These are phyloP conservation scores for Torymus auratus DNA, from an alignment of 2,888 invertebrate species.

Conservation along the genomic window DNA sequence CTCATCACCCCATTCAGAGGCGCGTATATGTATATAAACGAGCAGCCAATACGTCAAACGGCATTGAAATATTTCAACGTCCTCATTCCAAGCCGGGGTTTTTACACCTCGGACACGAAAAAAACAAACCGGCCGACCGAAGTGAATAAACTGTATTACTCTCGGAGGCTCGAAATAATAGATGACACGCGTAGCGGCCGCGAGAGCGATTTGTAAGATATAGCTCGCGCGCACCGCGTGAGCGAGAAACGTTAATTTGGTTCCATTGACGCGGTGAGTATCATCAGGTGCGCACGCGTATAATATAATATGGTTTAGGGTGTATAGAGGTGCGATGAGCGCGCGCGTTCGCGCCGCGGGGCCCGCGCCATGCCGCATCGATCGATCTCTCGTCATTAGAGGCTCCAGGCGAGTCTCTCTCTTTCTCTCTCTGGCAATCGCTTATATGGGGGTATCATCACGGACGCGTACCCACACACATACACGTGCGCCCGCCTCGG, in stretches of 20 bases:
- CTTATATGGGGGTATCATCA: not conserved
- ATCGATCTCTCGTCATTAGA: conserved; percentile 48
- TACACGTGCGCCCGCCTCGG: not conserved
- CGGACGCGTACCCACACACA: not conserved
- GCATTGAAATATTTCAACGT: not conserved
- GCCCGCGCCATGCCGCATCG: not conserved
- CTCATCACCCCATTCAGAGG: no score
- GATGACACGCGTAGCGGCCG: conserved; percentile 27
- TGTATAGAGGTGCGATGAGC: conserved; percentile 8
- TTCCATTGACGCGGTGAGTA: conserved; percentile 28
- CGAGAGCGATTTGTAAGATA: conserved; percentile 30
- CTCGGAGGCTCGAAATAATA: conserved; percentile 36
- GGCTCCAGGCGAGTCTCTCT: conserved; percentile 52
- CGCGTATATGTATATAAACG: no score
- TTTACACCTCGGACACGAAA: conserved; percentile 12
- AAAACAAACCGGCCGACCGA: not conserved
- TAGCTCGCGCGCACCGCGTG: not conserved
- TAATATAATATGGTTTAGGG: conserved; percentile 25
- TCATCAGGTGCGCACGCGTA: conserved; percentile 6
- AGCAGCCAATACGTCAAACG: not conserved
- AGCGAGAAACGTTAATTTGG: conserved; percentile 31
- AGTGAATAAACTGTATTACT: conserved; percentile 10
- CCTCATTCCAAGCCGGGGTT: not conserved
- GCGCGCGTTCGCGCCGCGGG: no score
- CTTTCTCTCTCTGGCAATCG: conserved; percentile 37